A percentile compares a stretch with the other conserved stretches of the same genome.
Evolutionary conservation across 1,140 invertebrate genomes (phyloP).

Genomic region (Cydia splendana): DNA sequence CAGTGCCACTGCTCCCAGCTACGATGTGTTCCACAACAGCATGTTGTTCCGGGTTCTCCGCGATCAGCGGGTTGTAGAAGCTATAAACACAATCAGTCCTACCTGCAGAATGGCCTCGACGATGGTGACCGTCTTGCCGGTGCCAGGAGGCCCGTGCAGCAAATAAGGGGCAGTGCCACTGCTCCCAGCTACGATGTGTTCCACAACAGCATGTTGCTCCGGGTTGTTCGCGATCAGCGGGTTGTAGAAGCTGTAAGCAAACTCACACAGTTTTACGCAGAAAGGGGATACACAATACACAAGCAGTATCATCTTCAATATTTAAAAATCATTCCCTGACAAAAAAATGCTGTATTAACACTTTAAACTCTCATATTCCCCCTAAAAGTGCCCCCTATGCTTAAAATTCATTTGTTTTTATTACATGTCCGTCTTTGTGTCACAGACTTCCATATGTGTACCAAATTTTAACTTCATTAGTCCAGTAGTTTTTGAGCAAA

Average conservation of each 20-base stretch:
- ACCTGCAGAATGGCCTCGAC: conserved; percentile 82
- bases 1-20: conserved; percentile 80
- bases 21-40: conserved; percentile 86
- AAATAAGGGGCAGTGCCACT: conserved; percentile 86
- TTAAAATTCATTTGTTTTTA: no score
- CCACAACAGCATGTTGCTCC: conserved; percentile 85
- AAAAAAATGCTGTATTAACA: no score
- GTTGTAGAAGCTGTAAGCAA: conserved; percentile 83
- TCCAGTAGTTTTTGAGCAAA: no score
- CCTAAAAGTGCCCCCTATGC: no score
- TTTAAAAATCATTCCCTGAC: no score
- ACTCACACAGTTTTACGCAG: no score
- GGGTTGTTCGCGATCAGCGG: conserved; percentile 79
- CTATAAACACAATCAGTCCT: conserved; percentile 38
- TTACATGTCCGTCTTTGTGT: no score
- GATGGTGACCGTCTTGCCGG: conserved; percentile 90
- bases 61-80: conserved; percentile 83
- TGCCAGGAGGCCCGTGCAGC: conserved; percentile 90
- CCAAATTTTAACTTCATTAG: no score
- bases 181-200: conserved; percentile 82
- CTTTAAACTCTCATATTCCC: no score
- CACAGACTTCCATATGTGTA: no score
- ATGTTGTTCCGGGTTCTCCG: conserved; percentile 83
- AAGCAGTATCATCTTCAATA: no score
- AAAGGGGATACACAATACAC: no score